Conservation (phyloP, 37 sponge, comb jelly and placozoan species). For the Amphimedon queenslandica region DNA sequence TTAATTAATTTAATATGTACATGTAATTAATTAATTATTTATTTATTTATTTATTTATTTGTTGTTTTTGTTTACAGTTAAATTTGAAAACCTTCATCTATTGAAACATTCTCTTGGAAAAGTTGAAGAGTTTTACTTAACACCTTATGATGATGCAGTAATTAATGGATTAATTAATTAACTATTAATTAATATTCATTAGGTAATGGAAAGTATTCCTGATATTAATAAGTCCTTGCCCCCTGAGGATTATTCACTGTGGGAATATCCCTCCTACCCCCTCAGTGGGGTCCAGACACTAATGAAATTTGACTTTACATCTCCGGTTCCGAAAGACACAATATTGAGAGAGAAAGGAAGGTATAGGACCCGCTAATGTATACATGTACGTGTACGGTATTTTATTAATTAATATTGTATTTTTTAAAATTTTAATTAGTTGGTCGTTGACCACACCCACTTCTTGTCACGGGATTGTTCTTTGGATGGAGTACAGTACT, state of each 20-base stretch:
- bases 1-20: neutral
- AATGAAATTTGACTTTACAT: conserved; percentile 69
- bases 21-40: neutral
- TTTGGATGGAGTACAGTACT: conserved; percentile 78
- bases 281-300: conserved; percentile 32
- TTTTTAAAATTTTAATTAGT: neutral
- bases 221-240: too few species aligned
- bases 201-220: too few species aligned
- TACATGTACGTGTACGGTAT: too few species aligned
- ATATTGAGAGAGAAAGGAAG: neutral
- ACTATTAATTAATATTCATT: too few species aligned
- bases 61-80: conserved; percentile 40
- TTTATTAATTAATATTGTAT: neutral
- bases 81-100: conserved; percentile 60
- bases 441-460: neutral
- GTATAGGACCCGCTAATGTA: conserved; percentile 18
- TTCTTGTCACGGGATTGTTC: conserved; percentile 64
- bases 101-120: conserved; percentile 52
- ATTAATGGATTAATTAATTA: too few species aligned
- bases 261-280: conserved; percentile 77
- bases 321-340: conserved; percentile 15
- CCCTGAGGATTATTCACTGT: conserved; percentile 68
- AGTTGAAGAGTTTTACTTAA: conserved; percentile 68
- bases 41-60: too few species aligned
- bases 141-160: conserved; percentile 59